Evolutionary conservation across 2,113 vertebrate species (phyloP).

Genomic region (Glaucidium brasilianum): DNA sequence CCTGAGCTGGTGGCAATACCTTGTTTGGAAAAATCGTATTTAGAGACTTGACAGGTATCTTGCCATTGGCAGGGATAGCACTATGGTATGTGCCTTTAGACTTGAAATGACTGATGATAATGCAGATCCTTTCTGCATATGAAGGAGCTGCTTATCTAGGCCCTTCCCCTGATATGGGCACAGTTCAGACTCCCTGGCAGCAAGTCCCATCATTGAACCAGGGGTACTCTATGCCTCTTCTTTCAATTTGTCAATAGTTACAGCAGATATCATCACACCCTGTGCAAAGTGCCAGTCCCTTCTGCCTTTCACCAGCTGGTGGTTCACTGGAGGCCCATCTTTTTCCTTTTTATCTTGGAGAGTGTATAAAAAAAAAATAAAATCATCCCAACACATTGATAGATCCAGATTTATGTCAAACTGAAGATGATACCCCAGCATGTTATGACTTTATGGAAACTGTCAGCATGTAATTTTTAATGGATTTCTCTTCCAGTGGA

Average conservation of each 20-base stretch:
- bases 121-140: background rate
- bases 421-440: background rate
- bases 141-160: background rate
- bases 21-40: background rate
- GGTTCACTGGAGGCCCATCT: background rate
- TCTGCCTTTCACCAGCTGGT: background rate
- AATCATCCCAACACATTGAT: background rate
- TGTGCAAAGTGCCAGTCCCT: background rate
- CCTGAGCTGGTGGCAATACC: background rate
- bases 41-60: background rate
- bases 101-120: background rate
- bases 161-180: background rate
- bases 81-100: background rate
- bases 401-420: background rate
- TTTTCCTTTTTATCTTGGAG: background rate
- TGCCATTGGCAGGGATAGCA: background rate
- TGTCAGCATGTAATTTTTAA: background rate
- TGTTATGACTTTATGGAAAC: background rate
- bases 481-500: background rate
- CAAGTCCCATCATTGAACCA: background rate
- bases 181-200: background rate
- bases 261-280: background rate
- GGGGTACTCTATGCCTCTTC: background rate
- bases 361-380: background rate
- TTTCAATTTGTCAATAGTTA: background rate